Base-by-base conservation (phyloP, 2,113 vertebrate species). In the Trinectes maculatus region DNA sequence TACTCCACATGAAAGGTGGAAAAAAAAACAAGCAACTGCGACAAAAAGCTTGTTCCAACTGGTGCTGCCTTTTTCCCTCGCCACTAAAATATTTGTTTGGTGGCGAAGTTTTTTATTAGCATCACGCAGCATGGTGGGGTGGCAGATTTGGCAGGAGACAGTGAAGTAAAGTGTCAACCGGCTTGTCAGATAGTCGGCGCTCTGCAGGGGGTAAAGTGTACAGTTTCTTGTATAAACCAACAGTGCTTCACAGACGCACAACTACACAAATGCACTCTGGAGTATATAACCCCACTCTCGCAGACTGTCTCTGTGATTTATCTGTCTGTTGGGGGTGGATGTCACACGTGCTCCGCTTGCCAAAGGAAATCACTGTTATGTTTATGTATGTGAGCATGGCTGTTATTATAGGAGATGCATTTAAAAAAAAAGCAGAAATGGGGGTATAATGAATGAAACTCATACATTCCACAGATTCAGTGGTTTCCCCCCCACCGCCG, bases 391-490 rank as follows among this genome's bases (percentile, higher is more conserved):
- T 64, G 73, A 82, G 74, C 67, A 74, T 60, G 75, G 75, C 83
- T 90, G 58, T 89, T 85, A 87, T 90, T 87, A 80, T 55, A 70
- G 56, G 60, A 54, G 26, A 60, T 77, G 68, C 78, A 83, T 75
- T 68, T 76, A 76, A 66, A 53, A 47, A 46, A 25, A 63, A 62
- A 78, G n/a, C n/a, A n/a, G n/a, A 68, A 78, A 76, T 71, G 58
- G 57, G 59, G 42, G 59, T 65, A n/a, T n/a, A 77, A 83, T 85
- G 77, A 82, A 72, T 62, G 48, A 67, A 71, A 43, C 71, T 82
- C 72, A 74, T 33, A 72, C 83, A 89, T 89, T 89, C 88, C 80
- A 79, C 61, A 70, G 40, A 67, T 89, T 76, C 81, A 89, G 82
- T 25, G 70, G 52, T 88, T 91, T 77, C 46, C 8, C 49, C 28